phyloP scores from a whole-genome alignment of 2,888 invertebrate species.

The Homarus gammarus region DNA sequence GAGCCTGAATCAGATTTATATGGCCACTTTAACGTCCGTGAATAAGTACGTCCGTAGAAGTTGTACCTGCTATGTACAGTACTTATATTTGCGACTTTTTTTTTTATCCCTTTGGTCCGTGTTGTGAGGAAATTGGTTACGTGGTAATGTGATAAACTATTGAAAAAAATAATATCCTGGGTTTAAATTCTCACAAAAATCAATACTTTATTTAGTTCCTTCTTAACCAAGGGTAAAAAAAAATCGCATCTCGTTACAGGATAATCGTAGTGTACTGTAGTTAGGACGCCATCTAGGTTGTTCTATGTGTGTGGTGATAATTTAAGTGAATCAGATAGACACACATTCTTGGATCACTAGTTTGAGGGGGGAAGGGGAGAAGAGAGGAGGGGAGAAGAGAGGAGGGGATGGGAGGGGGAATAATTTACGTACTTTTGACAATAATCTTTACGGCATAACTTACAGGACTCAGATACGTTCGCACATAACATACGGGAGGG shows the following conservation, averaged over 20 bases:
- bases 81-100: too few species aligned
- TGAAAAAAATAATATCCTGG: neutral
- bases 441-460: too few species aligned
- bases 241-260: neutral
- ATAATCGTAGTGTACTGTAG: too few species aligned
- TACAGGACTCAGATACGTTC: too few species aligned
- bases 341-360: neutral
- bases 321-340: neutral
- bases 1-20: slow-evolving; percentile 29
- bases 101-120: neutral
- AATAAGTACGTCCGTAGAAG: too few species aligned
- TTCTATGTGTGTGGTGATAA: neutral
- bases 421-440: too few species aligned
- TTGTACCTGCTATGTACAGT: too few species aligned
- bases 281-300: too few species aligned
- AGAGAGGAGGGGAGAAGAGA: neutral
- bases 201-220: neutral
- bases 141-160: too few species aligned
- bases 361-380: neutral
- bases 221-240: neutral
- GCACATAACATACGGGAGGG: too few species aligned
- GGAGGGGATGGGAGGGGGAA: too few species aligned
- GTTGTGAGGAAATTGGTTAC: neutral
- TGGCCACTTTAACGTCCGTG: neutral
- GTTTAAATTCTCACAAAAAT: neutral